Percentiles rank a stretch among this genome's conserved stretches.
phyloP scores from a whole-genome alignment of 2,888 invertebrate genomes.

The Drosophila nr. medialis region DNA sequence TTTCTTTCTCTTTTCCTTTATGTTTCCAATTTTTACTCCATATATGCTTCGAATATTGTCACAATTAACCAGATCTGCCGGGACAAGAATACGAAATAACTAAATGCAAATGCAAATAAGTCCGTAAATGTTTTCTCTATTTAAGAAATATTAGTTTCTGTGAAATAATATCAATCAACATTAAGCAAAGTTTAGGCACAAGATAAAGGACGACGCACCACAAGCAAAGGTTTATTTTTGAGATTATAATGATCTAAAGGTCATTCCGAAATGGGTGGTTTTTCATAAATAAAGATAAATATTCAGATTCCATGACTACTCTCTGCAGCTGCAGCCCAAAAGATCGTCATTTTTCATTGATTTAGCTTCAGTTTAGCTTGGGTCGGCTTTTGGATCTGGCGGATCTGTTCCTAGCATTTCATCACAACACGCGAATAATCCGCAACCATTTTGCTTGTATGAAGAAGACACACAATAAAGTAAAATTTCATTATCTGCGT shows the following conservation, averaged over 20 bases:
- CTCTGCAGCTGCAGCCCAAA: not conserved
- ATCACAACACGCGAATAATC: not conserved
- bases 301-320: not conserved
- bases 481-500: not conserved
- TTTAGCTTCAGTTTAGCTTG: not conserved
- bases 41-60: slow-evolving; percentile 17
- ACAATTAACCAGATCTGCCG: slow-evolving; percentile 19
- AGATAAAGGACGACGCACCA: not conserved
- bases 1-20: slow-evolving; percentile 49
- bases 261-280: not conserved
- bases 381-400: not conserved
- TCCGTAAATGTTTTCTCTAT: not conserved
- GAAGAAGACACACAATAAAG: not conserved
- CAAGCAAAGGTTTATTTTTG: not conserved
- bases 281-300: not conserved
- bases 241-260: not conserved
- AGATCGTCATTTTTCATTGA: not conserved
- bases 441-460: not conserved
- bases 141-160: not conserved
- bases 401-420: not conserved
- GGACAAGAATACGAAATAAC: slow-evolving; percentile 25
- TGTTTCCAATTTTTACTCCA: not conserved
- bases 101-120: not conserved
- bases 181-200: not conserved
- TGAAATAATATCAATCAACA: not conserved